Percentiles rank a stretch among this genome's conserved stretches.
Evolutionary conservation across 1,140 invertebrate species (phyloP).

Genomic region (Cotesia vestalis): DNA sequence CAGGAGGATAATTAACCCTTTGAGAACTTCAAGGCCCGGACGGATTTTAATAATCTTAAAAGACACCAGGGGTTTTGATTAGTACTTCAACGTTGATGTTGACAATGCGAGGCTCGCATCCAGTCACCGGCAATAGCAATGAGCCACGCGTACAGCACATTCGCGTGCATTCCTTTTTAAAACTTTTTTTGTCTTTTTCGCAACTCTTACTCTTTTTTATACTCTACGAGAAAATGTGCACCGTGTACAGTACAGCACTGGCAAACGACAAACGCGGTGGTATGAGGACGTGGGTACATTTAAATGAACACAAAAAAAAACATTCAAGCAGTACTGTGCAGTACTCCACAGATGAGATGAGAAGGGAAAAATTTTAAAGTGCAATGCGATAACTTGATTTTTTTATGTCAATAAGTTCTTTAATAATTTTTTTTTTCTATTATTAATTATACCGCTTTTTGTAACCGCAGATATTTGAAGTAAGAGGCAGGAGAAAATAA

Average conservation of each 20-base stretch:
- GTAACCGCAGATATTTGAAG: neutral
- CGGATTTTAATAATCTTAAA: constrained; percentile 66
- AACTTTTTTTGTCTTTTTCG: constrained; percentile 24
- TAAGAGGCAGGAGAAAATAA: too few relatives aligned
- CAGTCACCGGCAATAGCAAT: constrained; percentile 15
- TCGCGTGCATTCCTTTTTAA: constrained; percentile 20
- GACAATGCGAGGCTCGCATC: constrained; percentile 47
- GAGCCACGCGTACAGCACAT: constrained; percentile 22
- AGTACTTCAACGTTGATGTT: constrained; percentile 52
- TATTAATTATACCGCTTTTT: neutral
- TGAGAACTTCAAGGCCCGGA: constrained; percentile 61
- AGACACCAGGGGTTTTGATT: constrained; percentile 58
- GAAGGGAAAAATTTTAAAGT: too few relatives aligned
- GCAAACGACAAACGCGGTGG: too few relatives aligned
- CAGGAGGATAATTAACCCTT: constrained; percentile 65
- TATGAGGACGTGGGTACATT: too few relatives aligned
- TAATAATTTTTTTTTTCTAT: neutral
- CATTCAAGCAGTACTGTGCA: too few relatives aligned
- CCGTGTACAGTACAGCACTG: too few relatives aligned
- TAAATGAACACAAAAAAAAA: too few relatives aligned
- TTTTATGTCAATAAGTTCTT: too few relatives aligned
- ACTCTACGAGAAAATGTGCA: neutral
- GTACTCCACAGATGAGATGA: too few relatives aligned
- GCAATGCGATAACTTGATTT: too few relatives aligned
- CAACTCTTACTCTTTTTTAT: neutral